Conservation (phyloP, 2,797 vertebrate genomes). For the Mustela erminea region DNA sequence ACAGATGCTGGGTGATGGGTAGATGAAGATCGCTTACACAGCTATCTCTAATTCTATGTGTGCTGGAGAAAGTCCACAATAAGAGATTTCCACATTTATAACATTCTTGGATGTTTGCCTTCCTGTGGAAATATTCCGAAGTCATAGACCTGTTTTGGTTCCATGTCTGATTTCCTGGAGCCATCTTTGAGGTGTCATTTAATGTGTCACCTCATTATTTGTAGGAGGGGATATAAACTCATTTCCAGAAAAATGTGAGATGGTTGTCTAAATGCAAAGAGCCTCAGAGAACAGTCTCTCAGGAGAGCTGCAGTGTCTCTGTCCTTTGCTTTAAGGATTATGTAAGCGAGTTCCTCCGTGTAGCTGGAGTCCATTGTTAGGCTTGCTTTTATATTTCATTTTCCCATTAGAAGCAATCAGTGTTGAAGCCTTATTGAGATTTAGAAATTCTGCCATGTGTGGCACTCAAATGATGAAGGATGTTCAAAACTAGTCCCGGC, state of each 20-base stretch:
- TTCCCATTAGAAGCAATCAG: conserved; percentile 54
- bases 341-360: conserved; percentile 39
- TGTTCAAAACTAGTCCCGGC: conserved; percentile 68
- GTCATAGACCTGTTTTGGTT: background rate
- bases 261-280: conserved; percentile 25
- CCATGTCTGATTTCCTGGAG: background rate
- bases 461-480: conserved; percentile 51
- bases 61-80: background rate
- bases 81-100: background rate
- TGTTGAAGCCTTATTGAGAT: conserved; percentile 56
- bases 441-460: conserved; percentile 50
- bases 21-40: background rate
- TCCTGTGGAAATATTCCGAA: background rate
- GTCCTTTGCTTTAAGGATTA: conserved; percentile 54
- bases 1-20: background rate
- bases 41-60: background rate
- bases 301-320: background rate
- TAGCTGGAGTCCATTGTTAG: background rate
- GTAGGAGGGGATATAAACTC: background rate
- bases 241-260: conserved; percentile 20
- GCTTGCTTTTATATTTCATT: conserved; percentile 71
- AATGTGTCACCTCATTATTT: background rate
- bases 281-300: background rate
- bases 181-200: background rate
- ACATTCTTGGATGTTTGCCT: background rate